Base-by-base conservation (phyloP, 1,140 invertebrate species). In the Leguminivora glycinivorella region DNA sequence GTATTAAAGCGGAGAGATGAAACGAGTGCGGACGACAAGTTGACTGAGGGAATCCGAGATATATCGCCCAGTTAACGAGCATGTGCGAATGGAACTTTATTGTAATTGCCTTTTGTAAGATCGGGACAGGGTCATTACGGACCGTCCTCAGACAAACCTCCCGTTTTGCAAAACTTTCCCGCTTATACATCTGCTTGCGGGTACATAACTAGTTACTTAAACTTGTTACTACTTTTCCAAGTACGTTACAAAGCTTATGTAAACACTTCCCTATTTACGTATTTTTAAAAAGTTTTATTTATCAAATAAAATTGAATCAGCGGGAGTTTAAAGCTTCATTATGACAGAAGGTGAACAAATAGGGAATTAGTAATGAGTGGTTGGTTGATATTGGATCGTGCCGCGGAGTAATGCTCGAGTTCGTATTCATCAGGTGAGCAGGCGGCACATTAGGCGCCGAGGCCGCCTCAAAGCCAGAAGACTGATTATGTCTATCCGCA, bases 91-190 rank as follows among this genome's bases (percentile, higher is more conserved):
- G 85, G 80, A 90, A 89, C 86, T 90, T 90, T 90, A 92, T 90
- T 91, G 89, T 91, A 92, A 92, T 92, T 91, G 89, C 86, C 84
- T 90, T 91, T 90, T 84, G 85, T 86, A 87, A 92, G 91, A 91
- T 91, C 83, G 84, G 83, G 83, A 84, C 84, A 80, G 87, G 83
- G 87, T 89, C 85, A 88, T 89, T 89, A 85, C 80, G 76, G 80
- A 82, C 82, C 81, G 81, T 84, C 79, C 82, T 75, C 75, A 75
- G 70, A 70, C 76, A 68, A 70, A 78, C 75, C 78, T 78, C 72
- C 79, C 74, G 77, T 83, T 83, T 80, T 79, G 77, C 78, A 73
- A 81, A 83, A 81, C 75, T 83, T 83, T 83, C 78, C 75, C 79
- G 72, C 56, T 38, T 31, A 75, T 58, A 71, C 60, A 19, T 71